Evolutionary conservation across 2,888 invertebrate species (phyloP).

Genomic region (Mesorhabditis belari): DNA sequence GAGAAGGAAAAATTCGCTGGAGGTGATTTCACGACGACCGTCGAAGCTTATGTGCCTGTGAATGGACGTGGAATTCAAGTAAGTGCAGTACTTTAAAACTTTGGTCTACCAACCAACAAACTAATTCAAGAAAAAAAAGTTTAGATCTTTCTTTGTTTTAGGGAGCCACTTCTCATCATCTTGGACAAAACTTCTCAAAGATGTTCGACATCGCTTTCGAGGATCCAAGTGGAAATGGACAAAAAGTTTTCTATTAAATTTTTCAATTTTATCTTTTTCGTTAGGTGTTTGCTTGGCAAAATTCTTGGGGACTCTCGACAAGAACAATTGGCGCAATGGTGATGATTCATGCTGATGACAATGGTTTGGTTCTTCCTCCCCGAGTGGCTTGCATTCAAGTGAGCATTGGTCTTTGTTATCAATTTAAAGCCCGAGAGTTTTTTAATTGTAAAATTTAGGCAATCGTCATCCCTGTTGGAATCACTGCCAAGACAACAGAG

Average conservation of each 20-base stretch:
- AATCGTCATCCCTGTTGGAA: conserved; percentile 89
- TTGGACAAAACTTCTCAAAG: conserved; percentile 97
- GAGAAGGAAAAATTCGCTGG: conserved; percentile 88
- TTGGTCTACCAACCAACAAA: no score
- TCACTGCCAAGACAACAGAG: conserved; percentile 73
- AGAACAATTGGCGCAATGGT: conserved; percentile 77
- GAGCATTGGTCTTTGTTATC: not conserved
- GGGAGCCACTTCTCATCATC: conserved; percentile 94
- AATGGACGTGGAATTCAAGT: conserved; percentile 55
- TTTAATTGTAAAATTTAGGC: conserved; percentile 53
- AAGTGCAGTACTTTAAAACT: no score
- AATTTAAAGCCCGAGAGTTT: not conserved
- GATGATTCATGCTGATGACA: conserved; percentile 87
- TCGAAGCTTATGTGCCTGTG: conserved; percentile 76
- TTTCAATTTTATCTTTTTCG: not conserved
- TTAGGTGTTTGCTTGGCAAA: conserved; percentile 72
- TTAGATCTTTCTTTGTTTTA: conserved; percentile 44
- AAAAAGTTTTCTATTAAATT: conserved; percentile 8
- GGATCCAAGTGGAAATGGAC: conserved; percentile 67
- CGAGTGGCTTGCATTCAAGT: conserved; percentile 78
- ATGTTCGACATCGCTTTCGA: conserved; percentile 97
- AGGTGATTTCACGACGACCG: conserved; percentile 90
- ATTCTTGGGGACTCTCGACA: conserved; percentile 97
- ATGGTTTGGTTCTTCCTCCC: conserved; percentile 89
- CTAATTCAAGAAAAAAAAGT: no score